Evolutionary conservation across 2,888 invertebrate species (phyloP), one percentile per base, ranked within the genome.

Genomic region (Euplexia lucipara): DNA sequence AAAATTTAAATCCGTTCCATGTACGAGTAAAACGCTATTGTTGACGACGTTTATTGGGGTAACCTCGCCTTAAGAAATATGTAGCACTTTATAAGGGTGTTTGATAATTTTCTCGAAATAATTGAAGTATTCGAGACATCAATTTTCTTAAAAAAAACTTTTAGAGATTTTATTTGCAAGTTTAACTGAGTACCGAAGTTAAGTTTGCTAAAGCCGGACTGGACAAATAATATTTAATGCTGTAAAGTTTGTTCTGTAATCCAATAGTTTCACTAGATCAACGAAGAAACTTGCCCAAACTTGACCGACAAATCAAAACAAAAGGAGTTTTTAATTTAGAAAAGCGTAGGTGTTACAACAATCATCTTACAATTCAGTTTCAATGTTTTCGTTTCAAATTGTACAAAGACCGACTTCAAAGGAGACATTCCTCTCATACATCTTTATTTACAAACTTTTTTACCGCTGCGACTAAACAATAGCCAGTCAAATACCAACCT

Each of bases 361-460:
- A 45, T 68, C 53, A 64, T 62, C 66, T 62, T 32, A 68, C 68
- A 64, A 79, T 69, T 62, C 63, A 70, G 67, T 60, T 72, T 39
- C 72, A 45, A 65, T 76, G 70, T 79, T 78, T 77, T 81, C 71
- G 45, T 70, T 75, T 79, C 73, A 78, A 81, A 82, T 78, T 82
- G 75, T 76, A 75, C 67, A 82, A 82, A 82, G 80, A 61, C 34
- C 48, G 39, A 80, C 78, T 70, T 81, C 83, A 83, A 83, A 83
- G 77, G 49, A 57, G 56, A 66, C 73, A 81, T 81, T 79, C 79
- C 63, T 53, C 7, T 32, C 60, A 70, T 69, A 79, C 75, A 70
- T 77, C 60, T 73, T 49, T 71, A 48, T 67, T 52, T 54, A 58
- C 71, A 61, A 75, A 66, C 14, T 53, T 67, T 20, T 39, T 48